Evolutionary conservation across 2,888 invertebrate species (phyloP), one percentile per base, ranked within the genome.

Genomic region (Orchesellides sinensis): DNA sequence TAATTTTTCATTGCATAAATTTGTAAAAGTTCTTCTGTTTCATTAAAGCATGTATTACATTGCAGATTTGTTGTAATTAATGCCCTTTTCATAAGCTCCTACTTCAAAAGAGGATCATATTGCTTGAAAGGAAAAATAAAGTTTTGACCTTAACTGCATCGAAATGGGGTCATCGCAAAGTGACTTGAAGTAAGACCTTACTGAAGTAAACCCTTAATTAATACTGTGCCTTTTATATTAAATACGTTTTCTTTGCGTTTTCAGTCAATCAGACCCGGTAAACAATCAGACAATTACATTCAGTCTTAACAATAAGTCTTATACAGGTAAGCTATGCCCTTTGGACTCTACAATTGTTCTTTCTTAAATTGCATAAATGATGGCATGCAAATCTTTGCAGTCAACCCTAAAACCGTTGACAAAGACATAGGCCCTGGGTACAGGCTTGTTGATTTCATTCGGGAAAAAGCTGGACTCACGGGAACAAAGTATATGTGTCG

Each of bases 401-500:
- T 81, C 4, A 78, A 59, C 23, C 21, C 63, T 0, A 47, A 32
- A 23, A 52, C 81, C 0, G 52, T 66, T 19, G 52, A 59, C 21
- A 32, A 56, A 14, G 70, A 82, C 4, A 56, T 70, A 19, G 72
- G 74, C 4, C 83, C 85, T 12, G 82, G 85, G 2, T 75, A 84
- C 32, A 54, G 65, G 2, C 74, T 87, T n/a, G 87, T 87, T 17
- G 87, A 87, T 23, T 87, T 61, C 70, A 86, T 87, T 40, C 70
- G 87, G 19, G 84, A 87, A 54, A 63, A 83, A 17, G 85, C 85
- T 8, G 72, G 78, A 0, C 70, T 75, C 0, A 82, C 35, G 49
- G 87, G 87, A 21, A 87, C 87, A 0, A 87, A 87, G 32, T 84
- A 77, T 32, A 85, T 84, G 83, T 87, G 87, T 86, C 92, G 92